Conservation (phyloP, 2,113 vertebrate species). For the Lamprotornis superbus region DNA sequence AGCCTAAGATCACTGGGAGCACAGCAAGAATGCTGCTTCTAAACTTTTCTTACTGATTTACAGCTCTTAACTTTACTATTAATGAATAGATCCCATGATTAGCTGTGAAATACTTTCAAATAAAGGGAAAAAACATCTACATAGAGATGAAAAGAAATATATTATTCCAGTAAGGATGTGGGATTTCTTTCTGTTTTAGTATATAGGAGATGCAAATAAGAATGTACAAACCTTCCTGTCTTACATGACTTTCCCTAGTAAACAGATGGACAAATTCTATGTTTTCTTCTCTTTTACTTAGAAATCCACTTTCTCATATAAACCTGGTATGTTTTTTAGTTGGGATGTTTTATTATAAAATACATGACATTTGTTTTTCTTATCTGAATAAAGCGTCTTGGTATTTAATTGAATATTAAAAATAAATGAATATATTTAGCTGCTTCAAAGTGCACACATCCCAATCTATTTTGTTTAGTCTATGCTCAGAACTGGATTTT, state of each 20-base stretch:
- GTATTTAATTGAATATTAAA: not conserved
- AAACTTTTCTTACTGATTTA: not conserved
- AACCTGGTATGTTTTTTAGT: not conserved
- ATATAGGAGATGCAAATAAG: not conserved
- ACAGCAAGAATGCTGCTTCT: not conserved
- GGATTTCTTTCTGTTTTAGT: not conserved
- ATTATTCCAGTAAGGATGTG: not conserved
- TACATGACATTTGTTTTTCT: not conserved
- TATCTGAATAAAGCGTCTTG: not conserved
- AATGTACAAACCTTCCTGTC: not conserved
- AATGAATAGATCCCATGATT: not conserved
- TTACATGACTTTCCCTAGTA: not conserved
- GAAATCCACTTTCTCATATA: not conserved
- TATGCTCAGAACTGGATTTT: not conserved
- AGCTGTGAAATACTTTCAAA: not conserved
- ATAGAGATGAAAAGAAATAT: not conserved
- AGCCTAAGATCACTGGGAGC: not conserved
- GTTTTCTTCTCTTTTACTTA: not conserved
- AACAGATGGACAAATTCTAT: not conserved
- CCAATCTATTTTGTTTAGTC: not conserved
- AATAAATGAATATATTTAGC: not conserved
- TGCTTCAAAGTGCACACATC: not conserved
- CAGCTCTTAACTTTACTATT: not conserved
- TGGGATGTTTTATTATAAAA: not conserved
- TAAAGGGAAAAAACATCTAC: not conserved